Conservation (phyloP, 64 coral and sea anemone species). For the Pocillopora verrucosa region DNA sequence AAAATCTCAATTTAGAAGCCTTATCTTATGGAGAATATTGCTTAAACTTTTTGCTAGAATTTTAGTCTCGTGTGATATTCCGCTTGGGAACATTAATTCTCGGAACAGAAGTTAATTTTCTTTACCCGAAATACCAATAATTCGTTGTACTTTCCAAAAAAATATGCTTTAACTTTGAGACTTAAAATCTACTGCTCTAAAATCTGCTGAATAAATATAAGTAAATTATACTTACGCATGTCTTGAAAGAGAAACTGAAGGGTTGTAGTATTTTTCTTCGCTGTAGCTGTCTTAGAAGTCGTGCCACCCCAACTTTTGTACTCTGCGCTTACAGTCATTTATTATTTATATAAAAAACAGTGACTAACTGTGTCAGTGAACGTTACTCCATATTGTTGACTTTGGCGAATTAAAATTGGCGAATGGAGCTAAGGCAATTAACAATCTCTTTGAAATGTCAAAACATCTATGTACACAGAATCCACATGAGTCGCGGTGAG, state of each 20-base stretch:
- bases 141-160: too few relatives aligned
- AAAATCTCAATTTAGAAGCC: too few relatives aligned
- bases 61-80: too few relatives aligned
- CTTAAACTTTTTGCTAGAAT: too few relatives aligned
- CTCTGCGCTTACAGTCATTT: background rate
- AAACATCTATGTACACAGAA: slow-evolving; percentile 4
- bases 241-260: background rate
- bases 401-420: background rate
- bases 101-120: too few relatives aligned
- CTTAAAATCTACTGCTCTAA: too few relatives aligned
- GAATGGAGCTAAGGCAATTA: background rate
- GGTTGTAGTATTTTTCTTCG: background rate
- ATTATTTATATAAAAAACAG: background rate
- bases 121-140: too few relatives aligned
- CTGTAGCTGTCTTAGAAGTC: background rate
- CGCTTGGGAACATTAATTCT: too few relatives aligned
- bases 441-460: background rate
- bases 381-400: background rate
- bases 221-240: background rate
- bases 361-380: background rate
- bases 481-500: background rate
- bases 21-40: too few relatives aligned
- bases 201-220: too few relatives aligned
- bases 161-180: too few relatives aligned
- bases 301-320: background rate